Evolutionary conservation across 2,797 vertebrate genomes (phyloP), one percentile per base, ranked within the genome.

Genomic region (Benthosema pterotum): DNA sequence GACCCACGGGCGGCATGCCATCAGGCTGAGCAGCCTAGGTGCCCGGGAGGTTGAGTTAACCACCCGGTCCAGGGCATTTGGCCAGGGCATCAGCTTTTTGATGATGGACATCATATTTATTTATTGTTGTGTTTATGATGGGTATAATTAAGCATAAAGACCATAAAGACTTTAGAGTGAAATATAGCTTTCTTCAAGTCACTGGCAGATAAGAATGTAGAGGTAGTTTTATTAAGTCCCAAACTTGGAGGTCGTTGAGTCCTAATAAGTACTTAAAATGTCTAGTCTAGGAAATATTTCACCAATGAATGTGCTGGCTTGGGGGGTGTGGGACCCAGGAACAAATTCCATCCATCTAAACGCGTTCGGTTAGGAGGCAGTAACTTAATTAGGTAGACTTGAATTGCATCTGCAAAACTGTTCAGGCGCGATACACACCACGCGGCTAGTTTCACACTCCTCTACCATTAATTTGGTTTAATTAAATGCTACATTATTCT

Each of bases 71-170:
- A n/a, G n/a, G n/a, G n/a, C n/a, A n/a, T n/a, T n/a, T n/a, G n/a
- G n/a, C n/a, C 25, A 4, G 32, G 50, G 68, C 64, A 52, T 67
- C 8, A 48, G 58, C 8, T 54, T 73, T 82, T 75, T 65, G n/a
- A 71, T 53, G 66, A 14, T 32, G 54, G 28, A 22, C 48, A 25
- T 69, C 51, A 43, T 2, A 1, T 63, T 25, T 0, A 61, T 59
- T 60, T 65, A 67, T 69, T 47, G 19, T 9, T 62, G 52, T 73
- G 42, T 65, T 79, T 66, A 72, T 72, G 55, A 55, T 43, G 14
- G 45, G 15, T 9, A 11, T 48, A 51, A 43, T 22, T 15, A 22
- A 13, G 8, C n/a, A 32, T 7, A 38, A 32, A 8, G 8, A 38
- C 32, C 32, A 38, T 38, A 38, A 38, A 38, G 32, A 38, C 32